Evolutionary conservation across 2,113 vertebrate genomes (phyloP), one percentile per base, ranked within the genome.

Genomic region (Oreochromis tanganicae): DNA sequence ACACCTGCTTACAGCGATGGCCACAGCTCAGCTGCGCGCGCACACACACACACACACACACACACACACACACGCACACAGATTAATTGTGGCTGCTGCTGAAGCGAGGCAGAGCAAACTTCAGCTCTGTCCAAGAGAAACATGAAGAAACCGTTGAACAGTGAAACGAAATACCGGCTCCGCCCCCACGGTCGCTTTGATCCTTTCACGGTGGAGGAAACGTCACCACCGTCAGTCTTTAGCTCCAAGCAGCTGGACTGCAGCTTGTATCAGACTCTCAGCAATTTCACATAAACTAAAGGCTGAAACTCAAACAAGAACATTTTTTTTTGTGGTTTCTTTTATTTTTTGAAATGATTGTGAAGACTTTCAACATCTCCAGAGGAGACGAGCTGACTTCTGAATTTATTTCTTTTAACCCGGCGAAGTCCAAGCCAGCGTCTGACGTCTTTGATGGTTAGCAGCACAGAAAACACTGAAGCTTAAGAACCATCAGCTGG

Each of bases 1-100:
- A 99, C 78, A 96, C 86, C 92, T 97, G 97, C 90, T 98, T 98
- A 95, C 98, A 99, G 57, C 98, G 97, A 91, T 99, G 98, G 59
- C 98, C 98, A 93, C 98, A 99, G 36, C 94, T 91, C 94, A 99
- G 93, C 98, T 98, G 43, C 43, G 2, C n/a, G 9, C 61, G 56
- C 66, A 61, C 38, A 68, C 79, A 73, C 55, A 59, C 41, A 78
- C 75, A 57, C n/a, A 63, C 32, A 21, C 57, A 6, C 27, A 29
- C 59, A 1, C 59, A 1, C 57, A 3, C 27, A 46, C 34, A 34
- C 59, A 34, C 38, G 46, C 41, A 27, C 13, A 54, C 5, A 68
- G 2, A 81, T 38, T 41, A 81, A 59, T 46, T 6, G 8, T 11
- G 57, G 56, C 56, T 59, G 38, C 21, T 3, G 24, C 41, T 46